phyloP scores from a whole-genome alignment of 2,113 vertebrate genomes.

The Hydropotes inermis region DNA sequence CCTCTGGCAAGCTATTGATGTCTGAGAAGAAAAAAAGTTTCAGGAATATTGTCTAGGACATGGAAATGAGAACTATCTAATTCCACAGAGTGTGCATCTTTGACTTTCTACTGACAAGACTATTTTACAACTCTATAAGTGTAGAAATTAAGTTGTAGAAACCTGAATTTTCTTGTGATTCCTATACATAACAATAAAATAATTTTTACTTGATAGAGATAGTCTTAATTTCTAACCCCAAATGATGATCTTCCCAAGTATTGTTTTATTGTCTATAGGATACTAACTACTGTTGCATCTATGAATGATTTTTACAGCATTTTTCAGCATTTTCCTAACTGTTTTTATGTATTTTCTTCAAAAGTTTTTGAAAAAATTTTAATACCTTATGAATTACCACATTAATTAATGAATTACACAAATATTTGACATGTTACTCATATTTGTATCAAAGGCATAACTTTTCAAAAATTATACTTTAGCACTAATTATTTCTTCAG shows the following conservation, averaged over 20 bases:
- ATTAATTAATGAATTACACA: neutral
- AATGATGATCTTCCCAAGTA: neutral
- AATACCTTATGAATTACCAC: neutral
- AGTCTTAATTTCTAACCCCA: neutral
- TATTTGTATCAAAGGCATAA: neutral
- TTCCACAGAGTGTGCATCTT: neutral
- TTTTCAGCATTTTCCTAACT: neutral
- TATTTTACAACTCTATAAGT: neutral
- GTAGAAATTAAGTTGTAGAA: neutral
- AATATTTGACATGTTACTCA: neutral
- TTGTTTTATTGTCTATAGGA: neutral
- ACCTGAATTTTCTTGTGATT: neutral
- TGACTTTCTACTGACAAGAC: neutral
- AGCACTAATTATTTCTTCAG: neutral
- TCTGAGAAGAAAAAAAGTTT: neutral
- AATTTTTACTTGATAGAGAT: neutral
- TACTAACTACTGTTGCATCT: neutral
- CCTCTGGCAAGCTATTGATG: neutral
- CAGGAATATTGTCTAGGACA: neutral
- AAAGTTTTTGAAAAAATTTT: neutral
- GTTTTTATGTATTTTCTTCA: neutral
- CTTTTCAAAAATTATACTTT: neutral
- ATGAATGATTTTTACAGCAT: neutral
- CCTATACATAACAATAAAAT: neutral
- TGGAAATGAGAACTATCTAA: neutral